Evolutionary conservation across 2,888 invertebrate species (phyloP), one percentile per base, ranked within the genome.

Genomic region (Homarus gammarus): DNA sequence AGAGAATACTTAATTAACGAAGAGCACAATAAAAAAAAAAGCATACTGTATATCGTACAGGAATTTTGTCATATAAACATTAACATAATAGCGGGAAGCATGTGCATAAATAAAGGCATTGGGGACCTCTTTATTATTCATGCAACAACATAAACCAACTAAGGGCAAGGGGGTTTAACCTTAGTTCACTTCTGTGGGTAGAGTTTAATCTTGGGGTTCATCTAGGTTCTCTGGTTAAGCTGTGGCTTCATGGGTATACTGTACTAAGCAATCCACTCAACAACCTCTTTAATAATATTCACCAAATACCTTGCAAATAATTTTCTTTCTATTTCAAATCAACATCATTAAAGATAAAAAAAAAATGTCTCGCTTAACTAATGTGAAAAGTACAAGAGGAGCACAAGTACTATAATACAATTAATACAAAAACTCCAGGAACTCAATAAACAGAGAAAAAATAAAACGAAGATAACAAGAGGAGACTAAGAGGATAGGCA

Each of bases 31-130:
- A 44, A 83, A 5, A 31, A 49, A 40, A 72, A 84, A 84, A 72
- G 84, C 73, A 73, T 36, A 72, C 22, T 38, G 5, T 64, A 22
- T 33, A 51, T 49, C 15, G n/a, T 27, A 27, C 1, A 64, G 64
- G 27, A 22, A 27, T 27, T 64, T 22, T 56, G 12, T 56, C 56
- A 56, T 22, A 2, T 64, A 64, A 27, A 75, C 27, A 40, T 56
- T 27, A 44, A 81, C 56, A 72, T 27, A 72, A 78, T 38, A 81
- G 73, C 81, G 79, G 87, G 87, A 87, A 87, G 87, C 87, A 68
- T 79, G 87, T 87, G 87, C 87, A 87, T 87, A 87, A 79, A 87
- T 87, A 72, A 79, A 72, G 87, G 87, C 87, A 79, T 81, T 72
- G 51, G 72, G 79, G 78, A 64, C 64, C 64, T 27, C 31, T 64